A percentile compares a stretch with the other conserved stretches of the same genome.
phyloP scores from a whole-genome alignment of 1,140 invertebrate species.

The Drosophila biarmipes region DNA sequence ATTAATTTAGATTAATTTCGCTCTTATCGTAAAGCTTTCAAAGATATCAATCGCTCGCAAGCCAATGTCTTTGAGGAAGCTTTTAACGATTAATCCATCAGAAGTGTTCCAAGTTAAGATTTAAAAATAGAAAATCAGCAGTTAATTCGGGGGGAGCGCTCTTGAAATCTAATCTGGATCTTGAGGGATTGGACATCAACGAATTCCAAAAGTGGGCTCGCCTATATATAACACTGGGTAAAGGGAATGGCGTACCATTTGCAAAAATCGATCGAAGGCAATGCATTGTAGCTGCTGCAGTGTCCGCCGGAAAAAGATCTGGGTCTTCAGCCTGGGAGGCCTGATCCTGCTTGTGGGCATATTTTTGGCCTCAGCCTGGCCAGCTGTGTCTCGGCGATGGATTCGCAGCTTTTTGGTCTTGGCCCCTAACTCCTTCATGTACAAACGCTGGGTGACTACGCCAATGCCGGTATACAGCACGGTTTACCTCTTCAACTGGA shows the following conservation, averaged over 20 bases:
- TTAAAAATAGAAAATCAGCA: slow-evolving; percentile 6
- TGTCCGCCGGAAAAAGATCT: slow-evolving; percentile 69
- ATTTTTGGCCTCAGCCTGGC: slow-evolving; percentile 59
- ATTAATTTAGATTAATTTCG: neutral
- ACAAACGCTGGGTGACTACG: slow-evolving; percentile 89
- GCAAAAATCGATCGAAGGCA: neutral
- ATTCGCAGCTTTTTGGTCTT: slow-evolving; percentile 85
- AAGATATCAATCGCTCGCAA: neutral
- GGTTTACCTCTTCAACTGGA: slow-evolving; percentile 93
- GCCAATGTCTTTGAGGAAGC: neutral
- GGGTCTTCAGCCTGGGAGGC: slow-evolving; percentile 63
- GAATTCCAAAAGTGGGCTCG: neutral
- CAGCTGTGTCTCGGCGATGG: slow-evolving; percentile 38
- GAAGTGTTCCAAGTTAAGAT: neutral
- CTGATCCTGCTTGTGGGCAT: slow-evolving; percentile 47
- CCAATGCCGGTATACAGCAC: slow-evolving; percentile 90
- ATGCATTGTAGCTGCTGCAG: slow-evolving; percentile 79
- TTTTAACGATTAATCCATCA: slow-evolving; percentile 5
- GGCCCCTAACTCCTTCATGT: slow-evolving; percentile 87
- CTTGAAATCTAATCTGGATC: slow-evolving; percentile 25
- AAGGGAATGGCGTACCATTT: slow-evolving; percentile 2
- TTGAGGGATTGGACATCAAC: neutral
- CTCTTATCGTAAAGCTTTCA: neutral
- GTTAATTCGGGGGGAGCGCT: neutral
- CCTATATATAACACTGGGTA: slow-evolving; percentile 18